These are phyloP conservation scores for Homarus americanus DNA, from an alignment of 1,140 invertebrate species.

Conservation along the genomic window DNA sequence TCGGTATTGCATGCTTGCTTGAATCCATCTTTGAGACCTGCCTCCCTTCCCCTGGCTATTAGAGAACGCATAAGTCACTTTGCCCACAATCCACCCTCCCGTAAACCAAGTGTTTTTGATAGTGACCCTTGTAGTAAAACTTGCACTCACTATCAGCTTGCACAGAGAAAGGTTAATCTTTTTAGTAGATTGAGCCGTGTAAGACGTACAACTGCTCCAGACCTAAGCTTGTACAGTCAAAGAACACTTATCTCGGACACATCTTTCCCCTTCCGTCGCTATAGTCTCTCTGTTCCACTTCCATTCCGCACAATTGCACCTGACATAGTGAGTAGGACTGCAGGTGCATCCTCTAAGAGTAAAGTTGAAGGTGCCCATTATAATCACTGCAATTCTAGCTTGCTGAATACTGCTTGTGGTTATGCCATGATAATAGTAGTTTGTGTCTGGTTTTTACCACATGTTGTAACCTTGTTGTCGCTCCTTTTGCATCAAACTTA, in stretches of 20 bases:
- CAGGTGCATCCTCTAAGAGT: neutral
- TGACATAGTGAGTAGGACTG: neutral
- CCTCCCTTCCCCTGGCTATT: constrained; percentile 2
- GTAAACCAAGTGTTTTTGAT: constrained; percentile 50
- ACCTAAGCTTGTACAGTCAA: constrained; percentile 19
- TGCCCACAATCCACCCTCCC: neutral
- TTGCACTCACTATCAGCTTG: constrained; percentile 21
- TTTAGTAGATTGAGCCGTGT: constrained; percentile 12
- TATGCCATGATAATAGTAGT: constrained; percentile 52
- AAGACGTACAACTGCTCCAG: constrained; percentile 46
- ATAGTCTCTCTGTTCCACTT: constrained; percentile 15
- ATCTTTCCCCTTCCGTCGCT: constrained; percentile 15
- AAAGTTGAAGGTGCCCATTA: neutral
- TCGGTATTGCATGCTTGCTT: constrained; percentile 15
- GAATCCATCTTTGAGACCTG: neutral
- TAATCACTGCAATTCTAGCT: neutral
- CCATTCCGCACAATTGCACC: neutral
- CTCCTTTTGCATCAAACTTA: constrained; percentile 13
- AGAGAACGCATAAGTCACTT: constrained; percentile 15
- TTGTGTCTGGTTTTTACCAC: constrained; percentile 27
- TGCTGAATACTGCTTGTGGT: constrained; percentile 22
- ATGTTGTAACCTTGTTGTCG: constrained; percentile 11
- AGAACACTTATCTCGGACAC: neutral
- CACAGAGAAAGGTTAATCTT: neutral
- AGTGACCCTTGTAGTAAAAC: constrained; percentile 37